Percentiles rank a stretch among this genome's conserved stretches.
Conservation (phyloP, 2,113 vertebrate genomes). For the Recurvirostra avosetta region DNA sequence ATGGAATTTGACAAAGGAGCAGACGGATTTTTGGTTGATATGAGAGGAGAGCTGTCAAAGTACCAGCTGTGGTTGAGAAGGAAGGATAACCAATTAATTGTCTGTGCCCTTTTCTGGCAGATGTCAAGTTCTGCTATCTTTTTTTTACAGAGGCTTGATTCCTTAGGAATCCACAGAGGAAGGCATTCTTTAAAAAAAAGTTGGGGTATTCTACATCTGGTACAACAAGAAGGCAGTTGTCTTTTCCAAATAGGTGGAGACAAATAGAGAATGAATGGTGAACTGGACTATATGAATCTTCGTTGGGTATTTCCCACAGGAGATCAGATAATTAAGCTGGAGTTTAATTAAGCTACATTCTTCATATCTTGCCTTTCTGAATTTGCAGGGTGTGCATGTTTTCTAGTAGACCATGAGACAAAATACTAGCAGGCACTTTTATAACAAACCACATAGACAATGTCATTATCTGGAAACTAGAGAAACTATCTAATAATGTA, state of each 20-base stretch:
- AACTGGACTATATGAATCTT: neutral
- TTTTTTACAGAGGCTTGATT: neutral
- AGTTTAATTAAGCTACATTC: neutral
- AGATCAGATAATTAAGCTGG: neutral
- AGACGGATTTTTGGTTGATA: conserved; percentile 16
- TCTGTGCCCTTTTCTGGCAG: neutral
- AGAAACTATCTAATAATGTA: neutral
- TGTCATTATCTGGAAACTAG: neutral
- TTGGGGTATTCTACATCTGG: neutral
- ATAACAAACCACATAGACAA: neutral
- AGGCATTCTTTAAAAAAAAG: neutral
- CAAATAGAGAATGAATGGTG: neutral
- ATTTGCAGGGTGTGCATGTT: neutral
- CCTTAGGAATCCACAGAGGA: neutral
- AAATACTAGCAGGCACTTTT: neutral
- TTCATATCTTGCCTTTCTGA: neutral
- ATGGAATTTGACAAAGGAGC: conserved; percentile 19
- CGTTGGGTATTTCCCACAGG: neutral
- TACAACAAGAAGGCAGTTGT: neutral
- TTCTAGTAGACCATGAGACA: neutral
- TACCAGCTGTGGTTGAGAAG: conserved; percentile 31
- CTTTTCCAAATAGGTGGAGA: neutral
- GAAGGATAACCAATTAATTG: conserved; percentile 32
- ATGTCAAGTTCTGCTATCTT: neutral
- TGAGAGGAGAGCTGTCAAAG: conserved; percentile 22